Percentiles rank a stretch among this genome's conserved stretches.
Evolutionary conservation across 2,113 vertebrate species (phyloP).

Genomic region (Antechinus stuartii): DNA sequence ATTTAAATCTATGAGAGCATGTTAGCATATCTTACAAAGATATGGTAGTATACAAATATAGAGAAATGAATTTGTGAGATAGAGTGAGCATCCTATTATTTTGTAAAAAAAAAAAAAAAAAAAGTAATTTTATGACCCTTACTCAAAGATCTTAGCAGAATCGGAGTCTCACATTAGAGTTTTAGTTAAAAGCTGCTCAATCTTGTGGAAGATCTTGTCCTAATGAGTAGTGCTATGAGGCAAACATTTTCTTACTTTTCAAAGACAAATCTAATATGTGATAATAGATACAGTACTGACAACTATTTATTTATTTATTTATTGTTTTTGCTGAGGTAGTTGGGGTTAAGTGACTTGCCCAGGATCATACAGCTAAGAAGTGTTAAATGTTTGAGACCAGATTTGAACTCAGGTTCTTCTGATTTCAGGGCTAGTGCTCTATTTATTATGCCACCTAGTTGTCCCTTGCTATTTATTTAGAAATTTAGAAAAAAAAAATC

Average conservation of each 20-base stretch:
- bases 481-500: background rate
- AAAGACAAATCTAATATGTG: background rate
- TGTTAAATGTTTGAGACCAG: no score
- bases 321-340: no score
- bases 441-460: no score
- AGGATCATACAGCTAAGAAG: no score
- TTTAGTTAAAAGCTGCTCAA: background rate
- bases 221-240: background rate
- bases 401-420: no score
- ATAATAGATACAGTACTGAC: background rate
- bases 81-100: constrained; percentile 9
- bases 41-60: background rate
- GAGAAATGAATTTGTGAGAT: constrained; percentile 11
- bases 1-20: constrained; percentile 3
- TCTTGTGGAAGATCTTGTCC: background rate
- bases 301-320: no score
- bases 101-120: background rate
- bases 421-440: no score
- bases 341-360: no score
- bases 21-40: background rate
- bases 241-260: background rate
- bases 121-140: background rate
- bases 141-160: background rate
- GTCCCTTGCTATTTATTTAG: background rate
- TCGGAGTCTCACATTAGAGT: no score